Evolutionary conservation across 2,797 vertebrate species (phyloP), one percentile per base, ranked within the genome.

Genomic region (Ctenosaura bakeri): DNA sequence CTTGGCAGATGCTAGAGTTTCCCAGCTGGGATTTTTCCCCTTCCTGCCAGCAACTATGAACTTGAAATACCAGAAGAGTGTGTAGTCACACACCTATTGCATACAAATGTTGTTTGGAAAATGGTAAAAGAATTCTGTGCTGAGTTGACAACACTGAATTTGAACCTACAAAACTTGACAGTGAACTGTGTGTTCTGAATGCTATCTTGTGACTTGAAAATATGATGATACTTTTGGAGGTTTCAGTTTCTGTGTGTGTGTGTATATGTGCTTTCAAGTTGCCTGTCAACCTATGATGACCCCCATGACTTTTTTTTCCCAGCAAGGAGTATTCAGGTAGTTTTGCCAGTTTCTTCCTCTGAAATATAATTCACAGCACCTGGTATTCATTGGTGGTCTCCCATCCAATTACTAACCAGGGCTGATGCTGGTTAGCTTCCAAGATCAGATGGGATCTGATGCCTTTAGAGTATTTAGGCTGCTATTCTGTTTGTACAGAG

Each of bases 31-130:
- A 74, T 50, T 78, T 50, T 64, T 13, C 62, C 2, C 1, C 22
- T 66, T 9, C 2, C 26, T 10, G 62, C 20, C 2, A 64, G 64
- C 62, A 88, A 26, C 87, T 85, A 46, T 94, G 95, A 95, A 96
- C 95, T 94, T 95, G 95, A 94, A 94, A 95, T 94, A 95, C 94
- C 94, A 92, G 95, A 94, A 96, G 95, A 94, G 93, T 95, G 87
- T 93, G 94, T 80, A 62, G 80, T 54, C 62, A 24, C 7, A 29
- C n/a, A 29, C 50, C 73, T 79, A 71, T 13, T 14, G n/a, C 64
- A 83, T 52, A 71, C 66, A 52, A 71, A 38, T 38, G 3, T 18
- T 24, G 20, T 89, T 85, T 82, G 78, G 87, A 62, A 88, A 80
- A 77, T 80, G 35, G 64, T n/a, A 7, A 29, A 46, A 13, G 80